phyloP scores from a whole-genome alignment of 1,140 invertebrate species.

The Microvelia longipes region DNA sequence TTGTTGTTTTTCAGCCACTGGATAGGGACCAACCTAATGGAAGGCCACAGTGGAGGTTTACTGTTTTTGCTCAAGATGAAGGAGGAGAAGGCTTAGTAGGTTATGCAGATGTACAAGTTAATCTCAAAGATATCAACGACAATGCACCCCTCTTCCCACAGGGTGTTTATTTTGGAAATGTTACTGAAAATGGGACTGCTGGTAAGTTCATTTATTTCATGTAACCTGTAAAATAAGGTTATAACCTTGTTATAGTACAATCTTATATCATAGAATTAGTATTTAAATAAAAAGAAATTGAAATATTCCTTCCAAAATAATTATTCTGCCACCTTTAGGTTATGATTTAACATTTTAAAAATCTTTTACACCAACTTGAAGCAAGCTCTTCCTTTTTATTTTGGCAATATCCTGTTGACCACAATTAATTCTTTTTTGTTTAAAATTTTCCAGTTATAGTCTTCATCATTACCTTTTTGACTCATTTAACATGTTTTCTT shows the following conservation, averaged over 20 bases:
- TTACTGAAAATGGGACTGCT: conserved; percentile 87
- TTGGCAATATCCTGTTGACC: too few relatives aligned
- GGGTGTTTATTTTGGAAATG: conserved; percentile 84
- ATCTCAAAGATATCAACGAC: conserved; percentile 95
- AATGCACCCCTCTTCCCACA: conserved; percentile 92
- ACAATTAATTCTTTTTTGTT: too few relatives aligned
- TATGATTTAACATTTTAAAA: too few relatives aligned
- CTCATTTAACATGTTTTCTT: too few relatives aligned
- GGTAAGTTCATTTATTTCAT: conserved; percentile 33
- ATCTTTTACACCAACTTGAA: too few relatives aligned
- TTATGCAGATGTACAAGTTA: conserved; percentile 96
- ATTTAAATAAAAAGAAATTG: too few relatives aligned
- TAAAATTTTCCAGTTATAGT: too few relatives aligned
- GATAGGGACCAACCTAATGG: conserved; percentile 94
- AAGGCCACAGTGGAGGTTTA: conserved; percentile 87
- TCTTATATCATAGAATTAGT: too few relatives aligned
- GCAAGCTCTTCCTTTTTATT: too few relatives aligned
- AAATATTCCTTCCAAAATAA: too few relatives aligned
- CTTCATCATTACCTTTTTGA: too few relatives aligned
- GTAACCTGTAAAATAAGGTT: not conserved
- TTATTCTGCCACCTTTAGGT: too few relatives aligned
- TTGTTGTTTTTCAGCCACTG: conserved; percentile 54
- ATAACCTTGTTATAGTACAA: not conserved
- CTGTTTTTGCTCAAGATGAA: conserved; percentile 93
- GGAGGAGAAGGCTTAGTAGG: conserved; percentile 88